Evolutionary conservation across 2,888 invertebrate species (phyloP), one percentile per base, ranked within the genome.

Genomic region (Tholera decimalis): DNA sequence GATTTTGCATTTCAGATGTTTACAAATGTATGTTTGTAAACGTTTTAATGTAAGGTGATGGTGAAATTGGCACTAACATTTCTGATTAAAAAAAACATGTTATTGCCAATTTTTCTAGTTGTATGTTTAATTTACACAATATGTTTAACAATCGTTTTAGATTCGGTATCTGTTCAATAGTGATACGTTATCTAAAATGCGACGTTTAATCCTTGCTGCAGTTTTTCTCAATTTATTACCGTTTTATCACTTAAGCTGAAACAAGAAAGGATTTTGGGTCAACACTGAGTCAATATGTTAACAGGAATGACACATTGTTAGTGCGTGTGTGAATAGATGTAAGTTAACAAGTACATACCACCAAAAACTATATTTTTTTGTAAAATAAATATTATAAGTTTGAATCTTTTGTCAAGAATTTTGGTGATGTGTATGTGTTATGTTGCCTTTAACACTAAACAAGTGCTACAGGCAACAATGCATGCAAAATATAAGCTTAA

Each of bases 251-350:
- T 39, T 39, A 22, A 13, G n/a, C 39, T 33, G 3, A 47, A 39
- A 37, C 43, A 57, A 49, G 61, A 59, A 70, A 77, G 73, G 83
- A 79, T 79, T 80, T 74, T 70, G 51, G 43, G 81, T 81, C 80
- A 64, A 67, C 20, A 69, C 51, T 11, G 24, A 69, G 11, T 73
- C 76, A 79, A 79, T 82, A 84, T 84, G 87, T 86, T 91, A 92
- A 90, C 90, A 89, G 89, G 92, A 93, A 92, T 94, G 93, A 88
- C 85, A 90, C 85, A 85, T 86, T 91, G 90, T 93, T 93, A 93
- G 92, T 88, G 88, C 77, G 93, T 91, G 93, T 92, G 93, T 92
- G 89, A 87, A 81, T 92, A 91, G 84, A 75, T 66, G 82, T 91
- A 92, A 90, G 80, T 54, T 69, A 57, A 79, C 85, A 75, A 83